Conservation (phyloP, 2,888 invertebrate genomes). For the Lasioglossum morio region DNA sequence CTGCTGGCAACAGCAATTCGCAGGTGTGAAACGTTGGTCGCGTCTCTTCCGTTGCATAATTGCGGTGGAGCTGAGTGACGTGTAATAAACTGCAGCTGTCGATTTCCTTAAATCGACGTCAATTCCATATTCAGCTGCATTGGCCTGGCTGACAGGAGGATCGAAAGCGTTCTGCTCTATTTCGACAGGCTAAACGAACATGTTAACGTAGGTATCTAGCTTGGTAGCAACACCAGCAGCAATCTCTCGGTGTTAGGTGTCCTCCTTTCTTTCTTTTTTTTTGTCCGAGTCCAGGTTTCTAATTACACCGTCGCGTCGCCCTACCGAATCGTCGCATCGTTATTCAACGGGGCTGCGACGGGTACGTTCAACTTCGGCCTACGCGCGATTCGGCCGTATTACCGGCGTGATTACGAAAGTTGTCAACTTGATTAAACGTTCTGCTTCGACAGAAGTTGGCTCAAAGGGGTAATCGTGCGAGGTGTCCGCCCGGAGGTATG, state of each 20-base stretch:
- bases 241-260: background rate
- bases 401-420: conserved; percentile 74
- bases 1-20: background rate
- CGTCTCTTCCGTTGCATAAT: background rate
- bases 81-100: background rate
- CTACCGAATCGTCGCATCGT: conserved; percentile 51
- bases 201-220: background rate
- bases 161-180: background rate
- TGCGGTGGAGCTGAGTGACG: background rate
- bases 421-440: conserved; percentile 75
- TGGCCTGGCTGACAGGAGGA: background rate
- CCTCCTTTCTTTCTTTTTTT: background rate
- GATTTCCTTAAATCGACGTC: background rate
- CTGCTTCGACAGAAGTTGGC: conserved; percentile 70
- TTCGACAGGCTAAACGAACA: background rate
- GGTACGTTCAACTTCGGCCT: conserved; percentile 58
- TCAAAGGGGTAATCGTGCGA: conserved; percentile 75
- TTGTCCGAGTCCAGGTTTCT: conserved; percentile 36
- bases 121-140: background rate
- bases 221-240: background rate
- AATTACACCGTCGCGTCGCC: conserved; percentile 44
- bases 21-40: background rate
- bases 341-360: conserved; percentile 56
- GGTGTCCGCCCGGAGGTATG: conserved; percentile 69
- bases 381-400: conserved; percentile 62